These are phyloP conservation scores for Calvadosia cruxmelitensis DNA, from an alignment of 30 jellyfish, hydroid and myxozoan genomes.

Conservation along the genomic window DNA sequence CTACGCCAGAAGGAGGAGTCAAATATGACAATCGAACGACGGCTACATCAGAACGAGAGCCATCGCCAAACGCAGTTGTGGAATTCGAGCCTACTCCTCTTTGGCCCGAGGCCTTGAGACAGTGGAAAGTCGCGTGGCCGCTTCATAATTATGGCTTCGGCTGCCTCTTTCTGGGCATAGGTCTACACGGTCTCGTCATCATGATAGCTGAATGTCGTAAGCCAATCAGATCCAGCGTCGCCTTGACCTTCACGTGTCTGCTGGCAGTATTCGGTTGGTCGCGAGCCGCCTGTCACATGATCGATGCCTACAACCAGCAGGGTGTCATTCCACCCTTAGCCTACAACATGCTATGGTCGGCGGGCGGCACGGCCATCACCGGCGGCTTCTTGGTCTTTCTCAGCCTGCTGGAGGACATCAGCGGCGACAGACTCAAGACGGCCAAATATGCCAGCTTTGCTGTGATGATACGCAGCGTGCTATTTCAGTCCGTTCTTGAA, in stretches of 20 bases:
- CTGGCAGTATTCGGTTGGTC: background rate
- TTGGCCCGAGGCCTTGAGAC: background rate
- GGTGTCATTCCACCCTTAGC: background rate
- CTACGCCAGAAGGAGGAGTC: too few relatives aligned
- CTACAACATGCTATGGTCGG: background rate
- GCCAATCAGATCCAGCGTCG: background rate
- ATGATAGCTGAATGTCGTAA: background rate
- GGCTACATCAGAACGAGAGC: background rate
- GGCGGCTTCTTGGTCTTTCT: background rate
- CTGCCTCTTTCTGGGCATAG: background rate
- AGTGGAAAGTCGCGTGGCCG: background rate
- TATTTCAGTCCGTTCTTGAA: background rate
- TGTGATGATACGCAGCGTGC: background rate
- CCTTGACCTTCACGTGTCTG: background rate
- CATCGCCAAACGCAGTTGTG: background rate
- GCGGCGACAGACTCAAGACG: background rate
- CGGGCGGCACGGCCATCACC: background rate
- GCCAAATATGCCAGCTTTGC: background rate
- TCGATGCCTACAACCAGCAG: background rate
- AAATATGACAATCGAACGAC: background rate
- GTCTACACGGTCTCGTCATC: background rate
- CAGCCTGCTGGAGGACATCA: background rate
- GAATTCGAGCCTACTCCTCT: background rate
- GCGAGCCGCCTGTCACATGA: background rate
- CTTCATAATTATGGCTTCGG: background rate